Conservation (phyloP, 2,797 vertebrate genomes). For the Spheniscus humboldti region DNA sequence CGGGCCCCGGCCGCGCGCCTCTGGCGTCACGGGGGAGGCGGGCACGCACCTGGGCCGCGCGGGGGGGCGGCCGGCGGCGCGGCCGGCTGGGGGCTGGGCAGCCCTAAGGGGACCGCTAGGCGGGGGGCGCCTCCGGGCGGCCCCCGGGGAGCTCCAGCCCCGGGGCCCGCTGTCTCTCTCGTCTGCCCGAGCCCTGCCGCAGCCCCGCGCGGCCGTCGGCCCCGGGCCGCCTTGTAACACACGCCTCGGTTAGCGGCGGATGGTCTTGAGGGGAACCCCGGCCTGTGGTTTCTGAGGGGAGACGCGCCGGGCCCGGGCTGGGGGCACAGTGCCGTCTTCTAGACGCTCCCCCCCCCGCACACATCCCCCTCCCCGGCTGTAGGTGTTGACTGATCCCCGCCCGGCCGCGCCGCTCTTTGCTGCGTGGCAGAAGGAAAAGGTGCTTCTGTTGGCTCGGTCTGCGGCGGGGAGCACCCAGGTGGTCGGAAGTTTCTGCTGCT, state of each 20-base stretch:
- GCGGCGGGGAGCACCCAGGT: neutral
- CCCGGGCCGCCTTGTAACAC: too few relatives aligned
- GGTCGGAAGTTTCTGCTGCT: neutral
- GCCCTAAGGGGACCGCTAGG: too few relatives aligned
- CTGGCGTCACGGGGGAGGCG: neutral
- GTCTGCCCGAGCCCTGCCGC: too few relatives aligned
- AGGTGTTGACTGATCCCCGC: neutral
- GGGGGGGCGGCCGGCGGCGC: too few relatives aligned
- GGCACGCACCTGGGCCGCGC: neutral
- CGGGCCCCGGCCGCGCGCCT: neutral
- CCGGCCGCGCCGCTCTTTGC: neutral
- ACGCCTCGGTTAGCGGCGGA: neutral
- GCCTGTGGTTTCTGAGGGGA: too few relatives aligned
- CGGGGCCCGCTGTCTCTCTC: rapidly evolving
- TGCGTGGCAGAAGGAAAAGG: too few relatives aligned
- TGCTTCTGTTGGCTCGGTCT: rapidly evolving
- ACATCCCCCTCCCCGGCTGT: neutral
- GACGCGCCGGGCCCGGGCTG: neutral
- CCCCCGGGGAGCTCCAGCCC: neutral
- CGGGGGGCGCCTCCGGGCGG: neutral
- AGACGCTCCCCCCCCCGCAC: too few relatives aligned
- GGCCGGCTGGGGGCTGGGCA: too few relatives aligned
- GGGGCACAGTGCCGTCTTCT: too few relatives aligned
- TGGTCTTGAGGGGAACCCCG: neutral
- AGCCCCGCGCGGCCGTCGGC: neutral